phyloP scores from a whole-genome alignment of 2,797 vertebrate species.

The Falco novaeseelandiae region DNA sequence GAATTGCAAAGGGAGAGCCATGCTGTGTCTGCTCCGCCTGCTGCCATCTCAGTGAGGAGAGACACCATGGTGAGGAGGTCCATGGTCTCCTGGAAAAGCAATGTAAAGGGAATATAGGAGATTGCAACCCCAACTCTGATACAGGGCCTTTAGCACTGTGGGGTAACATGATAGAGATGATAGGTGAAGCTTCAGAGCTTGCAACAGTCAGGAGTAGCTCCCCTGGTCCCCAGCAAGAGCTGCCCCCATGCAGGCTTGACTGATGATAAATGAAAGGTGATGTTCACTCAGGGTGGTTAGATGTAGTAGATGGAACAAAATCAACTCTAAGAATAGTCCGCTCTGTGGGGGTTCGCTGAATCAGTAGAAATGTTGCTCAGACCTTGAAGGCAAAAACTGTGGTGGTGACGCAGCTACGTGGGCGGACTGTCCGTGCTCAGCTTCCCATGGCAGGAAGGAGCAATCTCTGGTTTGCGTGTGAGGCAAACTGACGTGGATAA shows the following conservation, averaged over 20 bases:
- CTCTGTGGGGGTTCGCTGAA: neutral
- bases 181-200: neutral
- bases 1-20: neutral
- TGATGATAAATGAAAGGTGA: neutral
- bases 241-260: fast-evolving
- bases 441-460: neutral
- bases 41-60: fast-evolving
- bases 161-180: fast-evolving
- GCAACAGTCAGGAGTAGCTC: neutral
- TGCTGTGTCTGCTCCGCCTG: neutral
- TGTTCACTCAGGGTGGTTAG: neutral
- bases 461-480: fast-evolving
- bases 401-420: neutral
- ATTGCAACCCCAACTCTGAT: fast-evolving
- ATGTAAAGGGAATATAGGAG: neutral
- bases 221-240: neutral
- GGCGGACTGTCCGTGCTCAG: fast-evolving
- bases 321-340: neutral
- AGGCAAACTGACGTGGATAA: neutral
- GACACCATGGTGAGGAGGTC: fast-evolving
- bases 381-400: neutral
- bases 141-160: neutral
- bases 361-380: neutral
- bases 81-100: fast-evolving
- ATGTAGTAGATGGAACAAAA: neutral